Evolutionary conservation across 64 coral and sea anemone genomes (phyloP), one percentile per base, ranked within the genome.

Genomic region (Montipora efflorescens): DNA sequence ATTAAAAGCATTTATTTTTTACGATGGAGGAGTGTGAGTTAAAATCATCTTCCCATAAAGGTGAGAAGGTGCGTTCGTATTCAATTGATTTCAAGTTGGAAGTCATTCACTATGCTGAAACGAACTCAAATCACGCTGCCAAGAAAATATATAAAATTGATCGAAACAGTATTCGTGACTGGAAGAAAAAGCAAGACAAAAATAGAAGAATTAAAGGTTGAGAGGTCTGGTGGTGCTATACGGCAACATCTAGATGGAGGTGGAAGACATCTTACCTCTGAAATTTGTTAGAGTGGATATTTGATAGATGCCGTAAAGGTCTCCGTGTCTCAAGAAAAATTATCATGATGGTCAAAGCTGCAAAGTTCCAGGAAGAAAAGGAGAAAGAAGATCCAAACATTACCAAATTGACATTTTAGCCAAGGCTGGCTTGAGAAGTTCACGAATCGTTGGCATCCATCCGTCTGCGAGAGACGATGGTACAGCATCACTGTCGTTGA

Each of bases 201-300:
- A 18, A 28, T 28, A 28, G 28, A 28, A 28, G 28, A 28, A 28
- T 28, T 28, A 28, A 28, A 28, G 28, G 28, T 28, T 28, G 28
- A 28, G 28, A 28, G 28, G 1, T 28, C 28, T 28, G 28, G 28
- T 28, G 28, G 28, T 28, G 28, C 28, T 28, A 28, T 28, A 28
- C 28, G 1, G 28, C 28, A 28, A 28, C 28, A 1, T 28, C 28
- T 28, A 28, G 28, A 28, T 28, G 28, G 28, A 28, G 28, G 28
- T 28, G 28, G 28, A 28, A 28, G 28, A 28, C 28, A 28, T 28
- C 28, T 28, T 28, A 28, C 28, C 28, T 28, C 28, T 28, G 28
- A n/a, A 90, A 59, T n/a, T n/a, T 91, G 77, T 81, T 91, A 15
- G 59, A 91, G 21, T 91, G 89, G 89, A 91, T 55, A 55, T 55